Percentiles rank a stretch among this genome's conserved stretches.
These are phyloP conservation scores for Proteles cristata DNA, from an alignment of 2,113 vertebrate genomes.

Conservation along the genomic window DNA sequence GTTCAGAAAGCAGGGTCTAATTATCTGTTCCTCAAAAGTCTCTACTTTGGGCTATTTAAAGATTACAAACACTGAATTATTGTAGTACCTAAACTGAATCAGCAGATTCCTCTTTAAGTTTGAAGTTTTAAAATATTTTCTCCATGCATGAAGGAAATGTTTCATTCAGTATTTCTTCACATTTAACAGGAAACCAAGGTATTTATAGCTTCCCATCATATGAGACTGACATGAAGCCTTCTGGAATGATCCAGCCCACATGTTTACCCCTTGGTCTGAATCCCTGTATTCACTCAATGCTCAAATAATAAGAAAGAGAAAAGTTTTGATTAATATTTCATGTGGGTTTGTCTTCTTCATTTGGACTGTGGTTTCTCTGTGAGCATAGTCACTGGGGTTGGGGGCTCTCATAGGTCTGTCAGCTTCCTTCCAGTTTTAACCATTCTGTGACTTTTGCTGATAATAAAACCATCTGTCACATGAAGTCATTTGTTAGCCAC, in stretches of 20 bases:
- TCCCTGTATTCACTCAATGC: background rate
- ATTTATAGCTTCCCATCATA: background rate
- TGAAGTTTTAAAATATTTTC: slow-evolving; percentile 2
- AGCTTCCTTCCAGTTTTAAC: background rate
- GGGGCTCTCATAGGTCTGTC: background rate
- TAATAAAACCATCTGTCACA: background rate
- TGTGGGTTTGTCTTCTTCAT: background rate
- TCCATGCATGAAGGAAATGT: background rate
- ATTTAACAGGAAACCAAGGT: background rate
- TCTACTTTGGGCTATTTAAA: background rate
- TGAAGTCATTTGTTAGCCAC: background rate
- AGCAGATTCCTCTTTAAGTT: background rate
- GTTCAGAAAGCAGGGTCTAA: background rate
- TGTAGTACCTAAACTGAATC: background rate
- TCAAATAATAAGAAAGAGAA: background rate
- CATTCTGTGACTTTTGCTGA: background rate
- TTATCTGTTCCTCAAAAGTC: background rate
- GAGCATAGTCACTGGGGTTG: background rate
- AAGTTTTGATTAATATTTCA: background rate
- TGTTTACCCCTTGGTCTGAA: background rate
- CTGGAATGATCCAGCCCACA: background rate
- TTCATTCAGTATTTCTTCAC: background rate
- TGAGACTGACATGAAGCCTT: background rate
- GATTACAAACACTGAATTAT: background rate
- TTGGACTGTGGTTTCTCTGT: background rate